Base-by-base conservation (phyloP, 2,797 vertebrate species). In the Semaprochilodus insignis region DNA sequence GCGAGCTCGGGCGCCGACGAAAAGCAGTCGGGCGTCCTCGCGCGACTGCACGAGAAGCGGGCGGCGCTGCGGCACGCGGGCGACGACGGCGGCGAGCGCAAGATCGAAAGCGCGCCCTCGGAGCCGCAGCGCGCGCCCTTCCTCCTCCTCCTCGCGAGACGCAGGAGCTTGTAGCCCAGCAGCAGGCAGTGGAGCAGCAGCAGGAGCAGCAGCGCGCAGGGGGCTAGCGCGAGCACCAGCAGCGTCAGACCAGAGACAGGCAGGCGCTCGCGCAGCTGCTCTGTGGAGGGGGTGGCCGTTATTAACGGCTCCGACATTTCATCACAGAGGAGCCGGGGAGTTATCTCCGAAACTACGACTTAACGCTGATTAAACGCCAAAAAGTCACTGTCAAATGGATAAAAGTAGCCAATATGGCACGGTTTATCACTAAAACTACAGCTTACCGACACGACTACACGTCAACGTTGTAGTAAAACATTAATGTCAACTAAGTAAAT, bases 181-280 rank as follows among this genome's bases (percentile, higher is more conserved):
- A 96, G 91, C 77, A 96, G 70, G 77, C 95, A 95, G 91, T 95
- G 95, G 0, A 97, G 86, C 75, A 96, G 87, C 0, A 95, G 90
- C 81, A 95, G 89, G 78, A 97, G 92, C 0, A 94, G 62, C 2
- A 96, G 85, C 51, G 96, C 94, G 21, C 92, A 96, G 16, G 95
- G 95, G 2, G 95, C 90, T 62, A 97, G 93, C 73, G 96, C 78
- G 0, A 96, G 92, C 16, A 95, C 88, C 11, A 96, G 90, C 1
- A 95, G 55, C 11, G 93, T 92, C 81, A 96, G 63, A 23, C 85
- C 92, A 0, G 91, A 89, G 78, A 93, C 90, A 0, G 92, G 91
- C 67, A 86, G 73, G 67, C 89, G 90, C 51, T 91, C 92, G 1
- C 83, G 87, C 83, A 87, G 71, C 78, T 85, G 40, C 19, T 25